Conservation (phyloP, 2,888 invertebrate genomes). For the Aphodius sticticus region DNA sequence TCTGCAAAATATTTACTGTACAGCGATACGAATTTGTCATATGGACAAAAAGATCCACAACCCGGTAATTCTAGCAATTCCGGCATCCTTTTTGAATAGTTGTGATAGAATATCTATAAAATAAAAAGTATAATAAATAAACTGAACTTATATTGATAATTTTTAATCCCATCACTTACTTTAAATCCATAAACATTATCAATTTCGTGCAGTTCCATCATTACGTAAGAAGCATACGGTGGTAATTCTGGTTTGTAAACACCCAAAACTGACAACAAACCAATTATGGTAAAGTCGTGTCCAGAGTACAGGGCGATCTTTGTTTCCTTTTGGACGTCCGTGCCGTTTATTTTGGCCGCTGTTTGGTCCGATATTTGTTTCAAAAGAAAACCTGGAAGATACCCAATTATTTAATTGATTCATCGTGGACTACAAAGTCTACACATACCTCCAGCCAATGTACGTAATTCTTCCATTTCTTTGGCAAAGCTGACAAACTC, state of each 20-base stretch:
- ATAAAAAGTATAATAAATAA: slow-evolving; percentile 8
- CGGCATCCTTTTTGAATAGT: slow-evolving; percentile 29
- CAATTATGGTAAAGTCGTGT: slow-evolving; percentile 64
- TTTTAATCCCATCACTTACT: slow-evolving; percentile 12
- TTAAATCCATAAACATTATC: slow-evolving; percentile 28
- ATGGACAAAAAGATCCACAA: slow-evolving; percentile 30
- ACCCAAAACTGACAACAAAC: slow-evolving; percentile 59
- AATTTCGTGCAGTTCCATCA: slow-evolving; percentile 47
- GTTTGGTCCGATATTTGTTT: slow-evolving; percentile 30
- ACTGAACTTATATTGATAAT: neutral
- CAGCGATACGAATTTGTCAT: slow-evolving; percentile 26
- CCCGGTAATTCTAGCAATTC: slow-evolving; percentile 26
- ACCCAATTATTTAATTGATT: neutral
- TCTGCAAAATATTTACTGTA: slow-evolving; percentile 31
- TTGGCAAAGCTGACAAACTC: slow-evolving; percentile 55
- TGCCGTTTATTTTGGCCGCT: slow-evolving; percentile 21
- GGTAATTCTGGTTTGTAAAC: slow-evolving; percentile 58
- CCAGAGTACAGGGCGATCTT: slow-evolving; percentile 57
- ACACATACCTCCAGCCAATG: slow-evolving; percentile 45
- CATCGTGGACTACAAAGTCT: neutral
- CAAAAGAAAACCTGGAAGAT: slow-evolving; percentile 32
- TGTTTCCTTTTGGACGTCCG: slow-evolving; percentile 9
- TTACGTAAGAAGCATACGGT: slow-evolving; percentile 47
- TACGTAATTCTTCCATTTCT: slow-evolving; percentile 50
- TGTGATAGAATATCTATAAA: slow-evolving; percentile 31